phyloP scores from a whole-genome alignment of 2,113 vertebrate genomes.

The Lethenteron reissneri region DNA sequence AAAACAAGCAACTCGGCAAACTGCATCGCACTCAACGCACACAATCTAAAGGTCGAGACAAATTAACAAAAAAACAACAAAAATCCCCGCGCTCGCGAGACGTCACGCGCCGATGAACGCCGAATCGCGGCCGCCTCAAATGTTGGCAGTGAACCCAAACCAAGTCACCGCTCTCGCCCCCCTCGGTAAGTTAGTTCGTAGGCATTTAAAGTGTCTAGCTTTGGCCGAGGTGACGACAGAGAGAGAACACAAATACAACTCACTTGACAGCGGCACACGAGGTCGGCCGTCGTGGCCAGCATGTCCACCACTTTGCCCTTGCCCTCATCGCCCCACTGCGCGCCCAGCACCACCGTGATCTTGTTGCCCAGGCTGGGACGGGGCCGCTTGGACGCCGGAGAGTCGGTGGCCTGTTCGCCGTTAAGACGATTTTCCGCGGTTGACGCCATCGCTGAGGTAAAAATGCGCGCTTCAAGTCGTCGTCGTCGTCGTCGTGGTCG shows the following conservation, averaged over 20 bases:
- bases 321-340: conserved; percentile 82
- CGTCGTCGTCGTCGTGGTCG: too few species aligned
- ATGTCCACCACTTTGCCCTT: conserved; percentile 88
- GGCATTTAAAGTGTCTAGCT: too few species aligned
- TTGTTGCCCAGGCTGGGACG: conserved; percentile 38
- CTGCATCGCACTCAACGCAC: neutral
- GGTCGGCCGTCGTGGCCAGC: conserved; percentile 74
- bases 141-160: too few species aligned
- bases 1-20: neutral
- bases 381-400: conserved; percentile 17
- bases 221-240: too few species aligned
- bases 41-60: neutral
- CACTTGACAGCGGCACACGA: conserved; percentile 97
- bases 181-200: too few species aligned
- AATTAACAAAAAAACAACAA: too few species aligned
- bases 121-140: too few species aligned
- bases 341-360: conserved; percentile 73
- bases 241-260: neutral
- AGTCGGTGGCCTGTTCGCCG: neutral
- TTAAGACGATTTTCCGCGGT: neutral
- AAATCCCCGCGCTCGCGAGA: too few species aligned
- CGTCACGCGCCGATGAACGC: too few species aligned
- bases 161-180: too few species aligned
- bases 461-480: too few species aligned
- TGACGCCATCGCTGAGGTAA: too few species aligned